Evolutionary conservation across 2,888 invertebrate genomes (phyloP).

Genomic region (Pammene aurita): DNA sequence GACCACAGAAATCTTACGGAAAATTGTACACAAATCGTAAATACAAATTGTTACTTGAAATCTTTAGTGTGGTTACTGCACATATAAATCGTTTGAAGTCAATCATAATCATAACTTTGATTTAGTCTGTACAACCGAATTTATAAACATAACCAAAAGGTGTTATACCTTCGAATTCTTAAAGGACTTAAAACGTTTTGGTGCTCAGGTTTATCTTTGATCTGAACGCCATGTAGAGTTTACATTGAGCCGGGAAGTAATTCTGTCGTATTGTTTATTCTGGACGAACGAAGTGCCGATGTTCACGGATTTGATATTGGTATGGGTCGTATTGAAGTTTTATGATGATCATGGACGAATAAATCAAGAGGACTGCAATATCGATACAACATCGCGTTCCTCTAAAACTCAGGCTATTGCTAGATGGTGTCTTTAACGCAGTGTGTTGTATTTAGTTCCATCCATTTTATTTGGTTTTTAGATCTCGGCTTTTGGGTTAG

Average conservation of each 20-base stretch:
- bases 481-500: too few relatives aligned
- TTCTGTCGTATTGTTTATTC: constrained; percentile 21
- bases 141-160: background rate
- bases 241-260: constrained; percentile 8
- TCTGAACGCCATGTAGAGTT: background rate
- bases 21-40: background rate
- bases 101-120: constrained; percentile 25
- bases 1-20: too few relatives aligned
- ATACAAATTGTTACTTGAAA: background rate
- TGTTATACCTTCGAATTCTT: background rate
- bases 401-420: too few relatives aligned
- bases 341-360: background rate
- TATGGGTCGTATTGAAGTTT: constrained; percentile 5
- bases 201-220: background rate
- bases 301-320: constrained; percentile 12
- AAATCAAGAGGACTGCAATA: too few relatives aligned
- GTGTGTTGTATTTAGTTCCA: too few relatives aligned
- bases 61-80: constrained; percentile 6
- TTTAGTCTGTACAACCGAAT: constrained; percentile 15
- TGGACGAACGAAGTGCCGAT: constrained; percentile 2
- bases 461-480: too few relatives aligned
- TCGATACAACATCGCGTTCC: too few relatives aligned
- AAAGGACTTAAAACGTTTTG: background rate
- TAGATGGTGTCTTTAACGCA: too few relatives aligned
- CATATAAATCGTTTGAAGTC: constrained; percentile 22